Evolutionary conservation across 2,888 invertebrate species (phyloP), one percentile per base, ranked within the genome.

Genomic region (Agrochola lota): DNA sequence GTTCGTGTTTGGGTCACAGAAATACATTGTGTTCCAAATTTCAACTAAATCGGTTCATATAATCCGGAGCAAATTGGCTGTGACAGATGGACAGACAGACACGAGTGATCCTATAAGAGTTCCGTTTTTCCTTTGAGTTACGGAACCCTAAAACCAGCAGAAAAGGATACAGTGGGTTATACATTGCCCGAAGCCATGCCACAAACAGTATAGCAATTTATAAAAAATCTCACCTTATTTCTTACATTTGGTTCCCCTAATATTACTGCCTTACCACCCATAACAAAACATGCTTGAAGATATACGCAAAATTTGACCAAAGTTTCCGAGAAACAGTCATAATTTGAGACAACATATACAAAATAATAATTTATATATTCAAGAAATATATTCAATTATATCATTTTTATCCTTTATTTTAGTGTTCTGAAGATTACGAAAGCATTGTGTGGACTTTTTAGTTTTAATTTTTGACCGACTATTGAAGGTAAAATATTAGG

Each of bases 401-500:
- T 90, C 81, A 88, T 87, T 87, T 75, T 88, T 75, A 83, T 74
- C 83, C 86, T 89, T 90, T 90, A 91, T 92, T 91, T 92, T 89
- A 89, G 75, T 63, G 66, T 55, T 30, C 0, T 75, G 82, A 80
- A 26, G 86, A 63, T 68, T 17, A 57, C 46, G 78, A 67, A 77
- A 80, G 81, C 12, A 66, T 86, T 64, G 7, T n/a, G 52, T 77
- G 87, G 87, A 87, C 40, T 46, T 46, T 35, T 30, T 30, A 4
- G 3, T 30, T 74, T 60, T 23, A 7, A 2, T 40, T 49, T 46
- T 71, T 46, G 30, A 20, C 2, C 15, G 12, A 63, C 12, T 35
- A 12, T 35, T 35, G 12, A n/a, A 4, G 23, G 15, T 64, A 12
- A 63, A 23, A 30, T 30, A 62, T 63, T 2, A 3, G 35, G 23